Evolutionary conservation across 2,888 invertebrate species (phyloP), one percentile per base, ranked within the genome.

Genomic region (Gonocerus acuteangulatus): DNA sequence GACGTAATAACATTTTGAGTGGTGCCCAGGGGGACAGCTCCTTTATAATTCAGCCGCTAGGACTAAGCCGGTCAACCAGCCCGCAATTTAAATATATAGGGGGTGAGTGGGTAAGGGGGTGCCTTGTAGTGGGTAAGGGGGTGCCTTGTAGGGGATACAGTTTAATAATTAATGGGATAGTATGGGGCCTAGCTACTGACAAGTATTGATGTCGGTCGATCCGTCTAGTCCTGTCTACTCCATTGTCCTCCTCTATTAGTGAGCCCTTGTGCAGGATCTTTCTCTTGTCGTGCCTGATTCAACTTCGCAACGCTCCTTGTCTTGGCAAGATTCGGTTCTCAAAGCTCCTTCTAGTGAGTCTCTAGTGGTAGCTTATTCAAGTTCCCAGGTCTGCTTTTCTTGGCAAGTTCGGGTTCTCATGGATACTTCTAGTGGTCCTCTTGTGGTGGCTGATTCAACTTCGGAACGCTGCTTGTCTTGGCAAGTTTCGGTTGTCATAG

Each of bases 41-140:
- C 15, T 39, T 4, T 3, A 39, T 39, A 39, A 39, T 39, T 39
- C n/a, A 39, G n/a, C 4, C 13, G 39, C n/a, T 6, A 3, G 13
- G 39, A 9, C 27, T 27, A 27, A 39, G 39, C 39, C 39, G 39
- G 39, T 39, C 39, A 39, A 39, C 39, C 39, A 39, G 39, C 4
- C 39, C 39, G 39, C 39, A 39, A 39, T 39, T 39, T 39, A 15
- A 39, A 39, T 39, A 39, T 39, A 39, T n/a, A 39, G 39, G 39
- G 39, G 39, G 15, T 15, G n/a, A 39, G n/a, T n/a, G 27, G 27
- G 27, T 27, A 4, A 27, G 39, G n/a, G 39, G 32, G 39, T 9
- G 39, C n/a, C 32, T n/a, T n/a, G n/a, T n/a, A 27, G 27, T 27
- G 9, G 27, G 4, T 27, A n/a, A n/a, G 27, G 27, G 27, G 27